Conservation (phyloP, 2,797 vertebrate genomes). For the Mus minutoides region DNA sequence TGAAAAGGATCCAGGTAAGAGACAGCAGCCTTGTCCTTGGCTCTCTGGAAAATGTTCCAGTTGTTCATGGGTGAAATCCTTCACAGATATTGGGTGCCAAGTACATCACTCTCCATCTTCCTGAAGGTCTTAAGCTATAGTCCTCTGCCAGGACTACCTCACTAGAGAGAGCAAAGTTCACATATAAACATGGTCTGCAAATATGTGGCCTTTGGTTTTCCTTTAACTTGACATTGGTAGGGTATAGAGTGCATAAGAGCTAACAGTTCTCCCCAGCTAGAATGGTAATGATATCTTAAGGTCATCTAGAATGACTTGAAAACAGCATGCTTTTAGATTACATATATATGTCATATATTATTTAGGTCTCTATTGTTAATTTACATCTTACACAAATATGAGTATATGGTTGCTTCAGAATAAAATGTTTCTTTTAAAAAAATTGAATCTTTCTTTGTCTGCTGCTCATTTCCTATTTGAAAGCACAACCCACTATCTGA, state of each 20-base stretch:
- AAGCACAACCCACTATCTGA: neutral
- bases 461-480: neutral
- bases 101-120: neutral
- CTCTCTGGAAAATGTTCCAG: neutral
- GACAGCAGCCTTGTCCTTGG: too few species aligned
- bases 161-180: fast-evolving
- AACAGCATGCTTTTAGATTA: neutral
- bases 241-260: neutral
- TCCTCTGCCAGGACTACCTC: neutral
- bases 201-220: fast-evolving
- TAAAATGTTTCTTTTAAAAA: neutral
- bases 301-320: neutral
- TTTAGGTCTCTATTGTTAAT: constrained; percentile 49
- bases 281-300: neutral
- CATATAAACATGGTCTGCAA: neutral
- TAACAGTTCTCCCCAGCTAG: neutral
- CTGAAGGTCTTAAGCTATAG: neutral
- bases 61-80: neutral
- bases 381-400: neutral
- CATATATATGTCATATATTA: neutral
- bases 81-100: neutral
- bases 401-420: constrained; percentile 11
- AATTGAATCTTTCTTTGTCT: neutral
- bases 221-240: neutral
- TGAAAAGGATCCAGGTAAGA: neutral